Base-by-base conservation (phyloP, 2,888 invertebrate genomes). In the Punctoribates punctum region DNA sequence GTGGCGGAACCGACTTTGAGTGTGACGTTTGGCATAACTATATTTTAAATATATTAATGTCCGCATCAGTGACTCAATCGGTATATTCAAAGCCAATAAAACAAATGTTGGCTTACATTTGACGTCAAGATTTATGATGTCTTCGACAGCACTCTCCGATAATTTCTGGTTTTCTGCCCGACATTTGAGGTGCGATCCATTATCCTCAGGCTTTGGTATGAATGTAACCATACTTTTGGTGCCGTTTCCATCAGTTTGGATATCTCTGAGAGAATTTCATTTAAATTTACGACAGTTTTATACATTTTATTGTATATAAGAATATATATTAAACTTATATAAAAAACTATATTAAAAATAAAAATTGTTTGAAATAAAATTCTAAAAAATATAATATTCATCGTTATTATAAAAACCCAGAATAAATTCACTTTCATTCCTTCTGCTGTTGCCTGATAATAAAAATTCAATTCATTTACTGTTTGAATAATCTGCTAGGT, bases 81-180 rank as follows among this genome's bases (percentile, higher is more conserved):
- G n/a, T n/a, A n/a, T n/a, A n/a, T n/a, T n/a, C n/a, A n/a, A n/a
- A n/a, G n/a, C n/a, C n/a, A n/a, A n/a, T n/a, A 65, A 65, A 34
- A 38, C 65, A 65, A 65, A 38, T 65, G 65, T 38, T 65, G 65
- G 34, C 34, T 65, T 65, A 65, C 65, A 65, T 65, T 65, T 65
- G 65, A 65, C 65, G 38, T 65, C 65, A 38, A 65, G 65, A 65
- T 65, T 65, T 34, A 65, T 65, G 65, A n/a, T 27, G 38, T 65
- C 65, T 65, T 65, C 65, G n/a, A 27, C 38, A 38, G n/a, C 65
- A 38, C 65, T 65, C 13, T 65, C 34, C 4, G 65, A 65, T 65
- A 65, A 65, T 65, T 65, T 65, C 13, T 34, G 65, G 34, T 65
- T 65, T 65, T 65, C 65, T 38, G 65, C 65, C 25, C 65, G 65